phyloP scores from a whole-genome alignment of 92 coral and sea anemone genomes.

The Porites divaricata region DNA sequence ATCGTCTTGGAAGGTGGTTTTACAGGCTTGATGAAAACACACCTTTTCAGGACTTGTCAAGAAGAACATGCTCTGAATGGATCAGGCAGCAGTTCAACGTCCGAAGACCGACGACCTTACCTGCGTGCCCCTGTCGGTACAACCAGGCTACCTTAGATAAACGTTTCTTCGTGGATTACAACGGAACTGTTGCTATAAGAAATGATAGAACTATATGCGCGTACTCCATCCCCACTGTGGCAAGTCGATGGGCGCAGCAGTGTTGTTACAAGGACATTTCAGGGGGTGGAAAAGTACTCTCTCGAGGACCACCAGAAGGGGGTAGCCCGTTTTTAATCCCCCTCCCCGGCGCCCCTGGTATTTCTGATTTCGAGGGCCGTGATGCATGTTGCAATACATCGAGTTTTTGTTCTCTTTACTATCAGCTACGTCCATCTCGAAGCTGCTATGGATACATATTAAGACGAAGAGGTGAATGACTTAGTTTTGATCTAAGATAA shows the following conservation, averaged over 20 bases:
- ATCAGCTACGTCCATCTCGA: constrained; percentile 49
- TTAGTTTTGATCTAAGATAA: not conserved
- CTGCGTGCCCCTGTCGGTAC: constrained; percentile 48
- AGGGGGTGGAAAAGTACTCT: constrained; percentile 5
- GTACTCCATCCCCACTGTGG: not conserved
- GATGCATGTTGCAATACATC: constrained; percentile 48
- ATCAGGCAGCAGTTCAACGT: constrained; percentile 20
- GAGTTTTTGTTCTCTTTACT: constrained; percentile 45
- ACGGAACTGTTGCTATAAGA: not conserved
- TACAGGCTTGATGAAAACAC: constrained; percentile 48
- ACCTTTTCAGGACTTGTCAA: constrained; percentile 7
- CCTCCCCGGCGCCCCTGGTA: not conserved
- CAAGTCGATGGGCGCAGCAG: constrained; percentile 41
- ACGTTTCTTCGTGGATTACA: constrained; percentile 22
- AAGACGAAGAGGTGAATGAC: constrained; percentile 27
- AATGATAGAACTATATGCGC: constrained; percentile 24
- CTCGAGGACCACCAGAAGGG: constrained; percentile 1
- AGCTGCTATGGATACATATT: constrained; percentile 19
- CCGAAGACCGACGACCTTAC: constrained; percentile 18
- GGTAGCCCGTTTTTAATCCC: constrained; percentile 11
- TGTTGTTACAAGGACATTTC: constrained; percentile 30
- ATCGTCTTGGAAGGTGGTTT: constrained; percentile 52
- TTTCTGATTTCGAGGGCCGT: constrained; percentile 51
- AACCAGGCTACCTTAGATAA: constrained; percentile 34
- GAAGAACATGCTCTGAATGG: constrained; percentile 60